Percentiles rank a stretch among this genome's conserved stretches.
Conservation (phyloP, 2,888 invertebrate genomes). For the Melinaea menophilus region DNA sequence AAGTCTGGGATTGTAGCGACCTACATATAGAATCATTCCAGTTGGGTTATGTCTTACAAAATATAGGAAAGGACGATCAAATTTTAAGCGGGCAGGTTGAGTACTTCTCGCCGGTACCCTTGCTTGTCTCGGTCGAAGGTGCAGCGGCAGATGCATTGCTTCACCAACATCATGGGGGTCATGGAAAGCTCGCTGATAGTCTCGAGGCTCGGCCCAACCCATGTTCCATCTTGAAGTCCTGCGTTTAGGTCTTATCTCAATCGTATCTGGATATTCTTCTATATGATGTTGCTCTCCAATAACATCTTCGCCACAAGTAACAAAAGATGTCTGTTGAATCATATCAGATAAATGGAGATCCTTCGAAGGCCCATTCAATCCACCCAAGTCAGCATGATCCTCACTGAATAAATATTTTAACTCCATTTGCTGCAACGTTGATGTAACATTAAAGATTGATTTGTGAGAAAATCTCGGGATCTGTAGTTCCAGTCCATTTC, state of each 20-base stretch:
- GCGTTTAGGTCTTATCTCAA: constrained; percentile 57
- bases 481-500: constrained; percentile 88
- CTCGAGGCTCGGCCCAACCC: constrained; percentile 77
- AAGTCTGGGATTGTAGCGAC: constrained; percentile 90
- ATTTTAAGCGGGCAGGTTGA: constrained; percentile 83
- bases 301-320: constrained; percentile 87
- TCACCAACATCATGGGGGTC: constrained; percentile 79
- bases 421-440: constrained; percentile 88
- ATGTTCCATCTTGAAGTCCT: constrained; percentile 70
- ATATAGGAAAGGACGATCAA: constrained; percentile 92
- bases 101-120: constrained; percentile 81
- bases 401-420: constrained; percentile 87
- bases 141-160: constrained; percentile 80
- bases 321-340: constrained; percentile 89
- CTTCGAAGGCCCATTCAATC: constrained; percentile 87
- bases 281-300: constrained; percentile 86
- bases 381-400: constrained; percentile 87
- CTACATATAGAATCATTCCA: constrained; percentile 93
- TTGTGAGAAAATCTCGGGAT: constrained; percentile 90
- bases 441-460: constrained; percentile 88
- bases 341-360: constrained; percentile 91
- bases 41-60: constrained; percentile 94
- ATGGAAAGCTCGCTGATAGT: constrained; percentile 83
- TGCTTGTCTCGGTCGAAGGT: constrained; percentile 84
- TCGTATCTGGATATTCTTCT: constrained; percentile 87